Evolutionary conservation across 2,113 vertebrate genomes (phyloP).

Genomic region (Dendropsophus ebraccatus): DNA sequence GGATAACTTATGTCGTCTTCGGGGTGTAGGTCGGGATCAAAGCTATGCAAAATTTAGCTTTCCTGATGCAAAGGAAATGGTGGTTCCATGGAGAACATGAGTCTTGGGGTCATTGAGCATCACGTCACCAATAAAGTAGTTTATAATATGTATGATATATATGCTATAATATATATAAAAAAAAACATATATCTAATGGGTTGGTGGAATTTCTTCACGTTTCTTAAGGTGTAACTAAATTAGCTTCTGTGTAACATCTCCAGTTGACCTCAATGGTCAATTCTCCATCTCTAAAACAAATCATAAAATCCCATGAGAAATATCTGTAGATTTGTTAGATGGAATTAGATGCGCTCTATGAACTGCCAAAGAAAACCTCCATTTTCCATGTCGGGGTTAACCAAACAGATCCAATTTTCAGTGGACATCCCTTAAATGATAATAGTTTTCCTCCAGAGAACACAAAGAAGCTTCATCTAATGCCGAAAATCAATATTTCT

Average conservation of each 20-base stretch:
- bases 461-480: conserved; percentile 5
- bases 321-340: neutral
- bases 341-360: neutral
- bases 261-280: neutral
- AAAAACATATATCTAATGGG: neutral
- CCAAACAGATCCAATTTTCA: neutral
- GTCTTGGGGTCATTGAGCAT: too few relatives aligned
- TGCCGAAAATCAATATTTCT: conserved; percentile 41
- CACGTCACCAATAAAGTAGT: too few relatives aligned
- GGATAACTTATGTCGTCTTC: too few relatives aligned
- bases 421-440: neutral
- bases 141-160: too few relatives aligned
- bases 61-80: too few relatives aligned
- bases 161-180: neutral
- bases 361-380: neutral
- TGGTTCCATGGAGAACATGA: too few relatives aligned
- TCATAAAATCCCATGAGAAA: neutral
- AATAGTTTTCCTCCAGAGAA: neutral
- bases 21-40: too few relatives aligned
- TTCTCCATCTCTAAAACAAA: neutral
- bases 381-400: conserved; percentile 16
- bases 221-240: neutral
- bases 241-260: neutral
- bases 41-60: too few relatives aligned
- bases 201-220: neutral